A percentile compares a stretch with the other conserved stretches of the same genome.
These are phyloP conservation scores for Dromaius novaehollandiae DNA, from an alignment of 2,113 vertebrate species.

Conservation along the genomic window DNA sequence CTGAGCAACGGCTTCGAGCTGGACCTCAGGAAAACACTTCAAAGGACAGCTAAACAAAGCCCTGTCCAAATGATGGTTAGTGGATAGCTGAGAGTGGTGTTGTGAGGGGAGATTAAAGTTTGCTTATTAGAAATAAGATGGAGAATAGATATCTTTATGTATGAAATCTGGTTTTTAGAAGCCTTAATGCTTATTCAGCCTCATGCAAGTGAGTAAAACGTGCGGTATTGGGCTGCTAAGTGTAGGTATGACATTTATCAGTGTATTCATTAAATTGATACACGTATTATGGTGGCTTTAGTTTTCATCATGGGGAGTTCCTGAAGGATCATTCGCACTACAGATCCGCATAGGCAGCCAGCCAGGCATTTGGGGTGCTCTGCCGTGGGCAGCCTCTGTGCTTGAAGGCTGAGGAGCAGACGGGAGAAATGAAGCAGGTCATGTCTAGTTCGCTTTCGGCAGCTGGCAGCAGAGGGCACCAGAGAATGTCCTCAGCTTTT, in stretches of 20 bases:
- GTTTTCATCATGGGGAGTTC: too few species aligned
- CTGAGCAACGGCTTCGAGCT: fast-evolving
- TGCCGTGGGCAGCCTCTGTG: too few species aligned
- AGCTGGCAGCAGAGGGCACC: slow-evolving; percentile 32
- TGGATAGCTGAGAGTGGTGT: not conserved
- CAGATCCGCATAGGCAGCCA: too few species aligned
- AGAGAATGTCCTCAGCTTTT: not conserved
- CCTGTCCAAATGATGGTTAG: fast-evolving
- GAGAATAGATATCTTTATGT: fast-evolving
- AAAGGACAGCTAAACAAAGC: fast-evolving
- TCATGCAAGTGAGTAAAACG: fast-evolving
- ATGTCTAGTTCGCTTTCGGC: not conserved
- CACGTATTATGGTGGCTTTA: not conserved
- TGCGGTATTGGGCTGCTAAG: fast-evolving
- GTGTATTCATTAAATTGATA: fast-evolving
- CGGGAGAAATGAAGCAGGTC: too few species aligned
- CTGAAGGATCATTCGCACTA: not conserved
- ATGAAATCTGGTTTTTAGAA: not conserved
- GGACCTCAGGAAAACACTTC: fast-evolving
- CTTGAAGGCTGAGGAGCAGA: fast-evolving
- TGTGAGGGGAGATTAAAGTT: too few species aligned
- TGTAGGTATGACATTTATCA: fast-evolving
- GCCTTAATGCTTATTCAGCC: fast-evolving
- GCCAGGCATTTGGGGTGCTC: too few species aligned
- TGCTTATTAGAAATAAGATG: not conserved